These are phyloP conservation scores for Agelaius phoeniceus DNA, from an alignment of 2,113 vertebrate genomes.

Conservation along the genomic window DNA sequence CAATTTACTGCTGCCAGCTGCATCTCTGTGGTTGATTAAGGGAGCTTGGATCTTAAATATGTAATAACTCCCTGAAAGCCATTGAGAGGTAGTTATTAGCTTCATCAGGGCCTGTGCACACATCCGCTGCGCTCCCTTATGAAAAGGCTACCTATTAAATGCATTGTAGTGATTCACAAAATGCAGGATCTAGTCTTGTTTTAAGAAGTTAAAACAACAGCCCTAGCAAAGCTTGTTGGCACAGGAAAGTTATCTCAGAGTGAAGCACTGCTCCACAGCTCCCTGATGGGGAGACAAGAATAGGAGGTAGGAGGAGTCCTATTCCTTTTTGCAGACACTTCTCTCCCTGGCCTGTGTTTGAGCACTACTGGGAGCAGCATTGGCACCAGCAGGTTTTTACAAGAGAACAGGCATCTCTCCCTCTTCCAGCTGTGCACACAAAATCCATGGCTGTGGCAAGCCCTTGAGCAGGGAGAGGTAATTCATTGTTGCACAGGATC, in stretches of 20 bases:
- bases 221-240: neutral
- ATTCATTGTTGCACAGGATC: neutral
- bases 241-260: neutral
- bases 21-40: slow-evolving; percentile 69
- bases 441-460: neutral
- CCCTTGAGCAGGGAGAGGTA: neutral
- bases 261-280: neutral
- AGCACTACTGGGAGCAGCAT: neutral
- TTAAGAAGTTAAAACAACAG: neutral
- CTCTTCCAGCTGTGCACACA: neutral
- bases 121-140: slow-evolving; percentile 22
- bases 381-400: neutral
- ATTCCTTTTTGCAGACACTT: neutral
- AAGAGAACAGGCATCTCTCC: neutral
- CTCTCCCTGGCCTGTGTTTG: neutral
- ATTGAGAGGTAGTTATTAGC: slow-evolving; percentile 65
- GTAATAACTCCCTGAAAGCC: slow-evolving; percentile 62
- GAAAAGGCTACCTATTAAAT: slow-evolving; percentile 39
- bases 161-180: slow-evolving; percentile 17
- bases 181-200: neutral
- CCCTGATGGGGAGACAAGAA: neutral
- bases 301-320: neutral
- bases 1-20: slow-evolving; percentile 68
- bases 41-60: slow-evolving; percentile 59
- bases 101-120: slow-evolving; percentile 48